phyloP scores from a whole-genome alignment of 2,113 vertebrate species.

The Vulpes ferrilata region DNA sequence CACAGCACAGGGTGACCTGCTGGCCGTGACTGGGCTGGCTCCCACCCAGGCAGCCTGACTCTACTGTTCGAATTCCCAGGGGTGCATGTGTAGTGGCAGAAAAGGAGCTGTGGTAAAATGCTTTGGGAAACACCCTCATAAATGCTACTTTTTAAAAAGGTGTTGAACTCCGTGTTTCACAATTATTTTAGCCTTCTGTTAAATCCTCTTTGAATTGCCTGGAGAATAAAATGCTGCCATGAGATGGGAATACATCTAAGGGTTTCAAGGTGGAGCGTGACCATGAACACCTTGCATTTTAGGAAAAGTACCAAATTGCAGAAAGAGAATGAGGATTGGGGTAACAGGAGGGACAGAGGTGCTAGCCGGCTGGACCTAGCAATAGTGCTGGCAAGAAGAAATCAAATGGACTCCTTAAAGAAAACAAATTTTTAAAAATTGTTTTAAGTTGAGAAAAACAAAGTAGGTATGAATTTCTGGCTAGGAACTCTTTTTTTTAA shows the following conservation, averaged over 20 bases:
- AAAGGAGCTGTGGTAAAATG: background rate
- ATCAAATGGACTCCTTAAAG: background rate
- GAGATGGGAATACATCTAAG: background rate
- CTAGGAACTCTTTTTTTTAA: background rate
- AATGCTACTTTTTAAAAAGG: background rate
- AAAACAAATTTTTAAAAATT: background rate
- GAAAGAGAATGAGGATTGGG: background rate
- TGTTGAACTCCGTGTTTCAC: background rate
- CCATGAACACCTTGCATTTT: fast-evolving
- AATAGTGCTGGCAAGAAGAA: background rate
- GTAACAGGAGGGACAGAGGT: background rate
- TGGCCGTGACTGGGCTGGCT: background rate
- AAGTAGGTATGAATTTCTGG: background rate
- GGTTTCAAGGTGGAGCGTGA: background rate
- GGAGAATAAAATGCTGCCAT: background rate
- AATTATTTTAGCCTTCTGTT: background rate
- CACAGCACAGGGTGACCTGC: background rate
- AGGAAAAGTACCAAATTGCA: background rate
- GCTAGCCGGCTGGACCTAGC: background rate
- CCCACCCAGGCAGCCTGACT: background rate
- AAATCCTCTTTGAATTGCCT: background rate
- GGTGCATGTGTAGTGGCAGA: background rate
- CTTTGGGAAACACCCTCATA: background rate
- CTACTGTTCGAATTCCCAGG: background rate
- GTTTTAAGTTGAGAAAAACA: background rate